These are phyloP conservation scores for Himalopsyche japonica DNA, from an alignment of 2,888 invertebrate species.

Conservation along the genomic window DNA sequence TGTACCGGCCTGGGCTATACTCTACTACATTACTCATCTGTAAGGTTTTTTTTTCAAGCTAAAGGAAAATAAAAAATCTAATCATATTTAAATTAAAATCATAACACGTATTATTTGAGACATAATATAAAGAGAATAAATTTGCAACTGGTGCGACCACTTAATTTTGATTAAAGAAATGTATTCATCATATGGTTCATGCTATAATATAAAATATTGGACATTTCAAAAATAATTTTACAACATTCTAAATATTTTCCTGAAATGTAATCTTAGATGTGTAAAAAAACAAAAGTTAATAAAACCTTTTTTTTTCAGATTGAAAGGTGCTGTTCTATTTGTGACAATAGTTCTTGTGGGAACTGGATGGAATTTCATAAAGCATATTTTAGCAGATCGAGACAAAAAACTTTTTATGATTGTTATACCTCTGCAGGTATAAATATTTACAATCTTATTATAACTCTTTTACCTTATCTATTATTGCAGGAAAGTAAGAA, in stretches of 20 bases:
- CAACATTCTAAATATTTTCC: no score
- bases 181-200: no score
- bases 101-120: no score
- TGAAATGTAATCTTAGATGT: neutral
- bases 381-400: slow-evolving; percentile 92
- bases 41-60: slow-evolving; percentile 55
- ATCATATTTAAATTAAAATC: no score
- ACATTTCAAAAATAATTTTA: no score
- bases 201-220: no score
- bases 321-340: slow-evolving; percentile 91
- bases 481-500: no score
- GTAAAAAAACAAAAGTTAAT: neutral
- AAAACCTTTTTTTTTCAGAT: slow-evolving; percentile 52
- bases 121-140: no score
- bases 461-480: neutral
- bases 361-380: slow-evolving; percentile 98
- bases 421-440: slow-evolving; percentile 92
- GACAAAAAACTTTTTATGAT: slow-evolving; percentile 98
- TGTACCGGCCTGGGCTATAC: slow-evolving; percentile 95
- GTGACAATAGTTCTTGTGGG: slow-evolving; percentile 96
- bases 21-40: slow-evolving; percentile 97
- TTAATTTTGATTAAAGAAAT: no score
- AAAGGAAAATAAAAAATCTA: no score
- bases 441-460: neutral
- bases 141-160: no score